These are phyloP conservation scores for Habrosyne pyritoides DNA, from an alignment of 2,888 invertebrate genomes.

Conservation along the genomic window DNA sequence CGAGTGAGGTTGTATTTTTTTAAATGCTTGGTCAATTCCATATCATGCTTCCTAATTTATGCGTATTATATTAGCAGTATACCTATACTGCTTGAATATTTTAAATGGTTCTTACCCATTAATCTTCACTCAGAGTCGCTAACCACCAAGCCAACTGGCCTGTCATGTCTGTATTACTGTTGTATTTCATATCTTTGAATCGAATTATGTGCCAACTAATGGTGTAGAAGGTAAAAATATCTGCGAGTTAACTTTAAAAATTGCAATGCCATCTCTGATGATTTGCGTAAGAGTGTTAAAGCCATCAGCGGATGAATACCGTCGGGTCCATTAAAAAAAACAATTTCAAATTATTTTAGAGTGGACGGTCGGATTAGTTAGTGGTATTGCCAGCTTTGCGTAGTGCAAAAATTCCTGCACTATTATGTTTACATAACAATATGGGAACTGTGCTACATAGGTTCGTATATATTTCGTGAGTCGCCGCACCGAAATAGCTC, in stretches of 20 bases:
- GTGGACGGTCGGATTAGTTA: not conserved
- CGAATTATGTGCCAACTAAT: not conserved
- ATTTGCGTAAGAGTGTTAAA: no score
- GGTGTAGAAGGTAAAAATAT: not conserved
- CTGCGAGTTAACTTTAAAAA: not conserved
- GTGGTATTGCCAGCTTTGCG: not conserved
- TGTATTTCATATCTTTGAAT: not conserved
- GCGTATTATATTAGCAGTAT: no score
- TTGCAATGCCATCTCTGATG: not conserved
- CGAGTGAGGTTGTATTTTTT: not conserved
- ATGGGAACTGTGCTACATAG: no score
- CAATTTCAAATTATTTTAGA: not conserved
- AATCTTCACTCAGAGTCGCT: no score
- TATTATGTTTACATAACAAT: not conserved
- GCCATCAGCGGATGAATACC: no score
- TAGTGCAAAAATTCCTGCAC: not conserved
- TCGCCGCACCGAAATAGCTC: not conserved
- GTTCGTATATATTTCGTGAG: not conserved
- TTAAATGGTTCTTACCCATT: no score
- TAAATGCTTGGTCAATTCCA: not conserved
- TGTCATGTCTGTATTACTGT: no score
- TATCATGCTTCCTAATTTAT: no score
- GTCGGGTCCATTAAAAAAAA: no score
- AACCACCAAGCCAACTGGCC: no score
- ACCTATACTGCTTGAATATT: no score